These are phyloP conservation scores for Hipparchia semele DNA, from an alignment of 2,888 invertebrate genomes.

Conservation along the genomic window DNA sequence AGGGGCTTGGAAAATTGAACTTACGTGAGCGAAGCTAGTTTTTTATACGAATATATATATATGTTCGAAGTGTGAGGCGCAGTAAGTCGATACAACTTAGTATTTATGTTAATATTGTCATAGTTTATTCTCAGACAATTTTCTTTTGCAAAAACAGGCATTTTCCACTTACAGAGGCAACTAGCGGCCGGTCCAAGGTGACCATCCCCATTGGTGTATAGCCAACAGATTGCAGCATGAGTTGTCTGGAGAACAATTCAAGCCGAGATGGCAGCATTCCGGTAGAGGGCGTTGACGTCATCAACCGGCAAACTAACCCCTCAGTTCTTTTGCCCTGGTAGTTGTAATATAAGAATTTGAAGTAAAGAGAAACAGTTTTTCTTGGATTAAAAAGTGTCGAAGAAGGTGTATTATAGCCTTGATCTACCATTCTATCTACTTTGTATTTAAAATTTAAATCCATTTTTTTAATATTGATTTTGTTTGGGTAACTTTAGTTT, in stretches of 20 bases:
- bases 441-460: too few relatives aligned
- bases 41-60: too few relatives aligned
- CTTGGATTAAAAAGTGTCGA: not conserved
- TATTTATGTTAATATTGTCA: too few relatives aligned
- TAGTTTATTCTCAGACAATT: too few relatives aligned
- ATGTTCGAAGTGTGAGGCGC: too few relatives aligned
- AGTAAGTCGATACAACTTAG: too few relatives aligned
- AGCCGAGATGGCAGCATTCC: slow-evolving; percentile 75
- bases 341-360: not conserved
- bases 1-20: too few relatives aligned
- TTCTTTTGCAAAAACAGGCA: not conserved
- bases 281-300: slow-evolving; percentile 72
- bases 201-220: slow-evolving; percentile 84
- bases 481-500: too few relatives aligned
- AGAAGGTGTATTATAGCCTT: too few relatives aligned
- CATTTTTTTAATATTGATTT: too few relatives aligned
- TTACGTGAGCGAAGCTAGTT: too few relatives aligned
- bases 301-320: slow-evolving; percentile 65
- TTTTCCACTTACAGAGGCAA: slow-evolving; percentile 77
- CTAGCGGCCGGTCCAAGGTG: slow-evolving; percentile 79
- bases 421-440: too few relatives aligned
- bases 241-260: slow-evolving; percentile 83
- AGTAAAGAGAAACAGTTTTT: not conserved
- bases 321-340: slow-evolving; percentile 71
- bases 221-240: slow-evolving; percentile 80